phyloP scores from a whole-genome alignment of 2,888 invertebrate genomes.

The Cactoblastis cactorum region DNA sequence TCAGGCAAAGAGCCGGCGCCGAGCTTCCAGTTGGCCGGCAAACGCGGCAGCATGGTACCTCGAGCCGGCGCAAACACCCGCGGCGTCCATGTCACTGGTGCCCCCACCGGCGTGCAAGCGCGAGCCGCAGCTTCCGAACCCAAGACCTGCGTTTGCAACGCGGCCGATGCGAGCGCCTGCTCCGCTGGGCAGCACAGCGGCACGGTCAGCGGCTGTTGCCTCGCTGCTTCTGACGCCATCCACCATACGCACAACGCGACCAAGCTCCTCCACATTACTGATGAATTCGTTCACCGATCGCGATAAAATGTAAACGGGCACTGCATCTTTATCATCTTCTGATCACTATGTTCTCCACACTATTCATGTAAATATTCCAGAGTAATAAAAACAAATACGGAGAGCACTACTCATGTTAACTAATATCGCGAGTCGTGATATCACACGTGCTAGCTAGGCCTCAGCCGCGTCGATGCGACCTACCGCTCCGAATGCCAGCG shows the following conservation, averaged over 20 bases:
- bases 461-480: conserved; percentile 29
- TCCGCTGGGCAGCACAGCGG: conserved; percentile 51
- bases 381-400: conserved; percentile 1
- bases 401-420: conserved; percentile 26
- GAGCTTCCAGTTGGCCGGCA: conserved; percentile 74
- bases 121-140: conserved; percentile 68
- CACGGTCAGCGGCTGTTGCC: conserved; percentile 43
- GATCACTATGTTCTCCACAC: conserved; percentile 1
- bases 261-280: conserved; percentile 28
- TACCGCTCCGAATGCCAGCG: conserved; percentile 34
- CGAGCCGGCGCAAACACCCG: conserved; percentile 77
- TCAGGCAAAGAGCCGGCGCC: conserved; percentile 54
- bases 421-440: conserved; percentile 20
- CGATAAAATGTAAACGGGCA: conserved; percentile 20
- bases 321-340: conserved; percentile 22
- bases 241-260: conserved; percentile 33
- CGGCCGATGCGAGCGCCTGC: conserved; percentile 40
- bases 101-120: conserved; percentile 63
- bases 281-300: conserved; percentile 33
- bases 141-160: conserved; percentile 34
- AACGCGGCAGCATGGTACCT: conserved; percentile 48
- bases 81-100: conserved; percentile 74
- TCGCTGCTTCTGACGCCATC: conserved; percentile 37
- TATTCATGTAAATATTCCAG: neutral
- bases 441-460: conserved; percentile 44